These are phyloP conservation scores for Athripsodes cinereus DNA, from an alignment of 2,888 invertebrate species.

Conservation along the genomic window DNA sequence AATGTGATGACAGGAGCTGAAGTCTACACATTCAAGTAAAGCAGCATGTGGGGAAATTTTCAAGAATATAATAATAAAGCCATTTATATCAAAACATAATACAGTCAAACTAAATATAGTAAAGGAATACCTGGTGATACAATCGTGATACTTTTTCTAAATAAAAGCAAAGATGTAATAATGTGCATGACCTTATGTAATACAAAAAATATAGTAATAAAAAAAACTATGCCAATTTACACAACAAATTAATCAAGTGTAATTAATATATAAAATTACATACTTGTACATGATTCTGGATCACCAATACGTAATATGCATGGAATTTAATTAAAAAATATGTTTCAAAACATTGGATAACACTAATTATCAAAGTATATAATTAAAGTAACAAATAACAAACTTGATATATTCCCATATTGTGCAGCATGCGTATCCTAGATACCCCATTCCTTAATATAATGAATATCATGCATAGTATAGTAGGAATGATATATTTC, in stretches of 20 bases:
- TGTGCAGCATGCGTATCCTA: not conserved
- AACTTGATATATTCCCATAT: too few species aligned
- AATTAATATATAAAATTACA: not conserved
- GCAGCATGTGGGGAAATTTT: slow-evolving; percentile 26
- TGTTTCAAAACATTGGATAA: not conserved
- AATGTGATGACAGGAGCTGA: slow-evolving; percentile 22
- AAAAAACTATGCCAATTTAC: not conserved
- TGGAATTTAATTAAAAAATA: not conserved
- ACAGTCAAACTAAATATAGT: not conserved
- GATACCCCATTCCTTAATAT: too few species aligned
- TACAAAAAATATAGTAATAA: not conserved
- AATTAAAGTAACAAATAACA: too few species aligned
- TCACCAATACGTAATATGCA: not conserved
- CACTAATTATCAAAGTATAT: not conserved
- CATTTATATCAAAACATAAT: not conserved
- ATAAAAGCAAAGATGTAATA: too few species aligned
- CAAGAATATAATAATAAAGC: slow-evolving; percentile 1
- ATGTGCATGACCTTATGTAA: too few species aligned
- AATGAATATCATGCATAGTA: too few species aligned
- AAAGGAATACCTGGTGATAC: not conserved
- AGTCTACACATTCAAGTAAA: slow-evolving; percentile 20
- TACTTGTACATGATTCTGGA: not conserved
- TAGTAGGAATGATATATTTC: too few species aligned
- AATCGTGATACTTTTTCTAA: too few species aligned
- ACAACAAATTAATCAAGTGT: not conserved